Base-by-base conservation (phyloP, 2,888 invertebrate genomes). In the Hylaea fasciaria region DNA sequence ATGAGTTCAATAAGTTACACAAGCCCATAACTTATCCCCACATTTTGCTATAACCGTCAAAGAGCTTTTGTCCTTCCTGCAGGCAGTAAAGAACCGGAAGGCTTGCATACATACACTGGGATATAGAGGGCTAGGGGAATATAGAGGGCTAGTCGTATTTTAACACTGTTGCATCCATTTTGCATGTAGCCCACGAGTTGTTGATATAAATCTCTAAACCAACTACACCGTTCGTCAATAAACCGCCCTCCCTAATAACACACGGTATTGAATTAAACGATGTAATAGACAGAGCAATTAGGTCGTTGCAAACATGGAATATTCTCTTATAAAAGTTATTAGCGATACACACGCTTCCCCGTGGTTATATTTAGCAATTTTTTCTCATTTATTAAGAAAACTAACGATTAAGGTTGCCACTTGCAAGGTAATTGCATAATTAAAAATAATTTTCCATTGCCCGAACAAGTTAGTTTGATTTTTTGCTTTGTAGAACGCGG, bases 401-500 rank as follows among this genome's bases (percentile, higher is more conserved):
- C 32, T 44, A 12, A 48, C 39, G 47, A 28, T 44, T 52, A 53
- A 58, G 32, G 10, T 8, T 10, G 32, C 32, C 9, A 32, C 32
- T 32, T 32, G 32, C 22, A 32, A 32, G 32, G 32, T 32, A 32
- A 32, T 32, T 32, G 32, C 32, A 32, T 32, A 32, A 4, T 37
- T 12, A n/a, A 12, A 1, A 37, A 12, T 37, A 37, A 40, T 50
- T 58, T 48, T 35, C 22, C 14, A 29, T 29, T 12, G 13, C 29
- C 40, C 17, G 12, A 44, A 37, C n/a, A 13, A 41, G 8, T n/a
- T 10, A 14, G 10, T 14, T 35, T 14, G 13, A 9, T 1, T 17
- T 57, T 57, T 61, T 58, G 43, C 52, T 43, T 45, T 47, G 17
- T 22, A 44, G 43, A 17, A 62, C 47, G 43, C 45, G 47, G 46